These are phyloP conservation scores for Poeciliopsis presidionis DNA, from an alignment of 2,797 vertebrate genomes.

Conservation along the genomic window DNA sequence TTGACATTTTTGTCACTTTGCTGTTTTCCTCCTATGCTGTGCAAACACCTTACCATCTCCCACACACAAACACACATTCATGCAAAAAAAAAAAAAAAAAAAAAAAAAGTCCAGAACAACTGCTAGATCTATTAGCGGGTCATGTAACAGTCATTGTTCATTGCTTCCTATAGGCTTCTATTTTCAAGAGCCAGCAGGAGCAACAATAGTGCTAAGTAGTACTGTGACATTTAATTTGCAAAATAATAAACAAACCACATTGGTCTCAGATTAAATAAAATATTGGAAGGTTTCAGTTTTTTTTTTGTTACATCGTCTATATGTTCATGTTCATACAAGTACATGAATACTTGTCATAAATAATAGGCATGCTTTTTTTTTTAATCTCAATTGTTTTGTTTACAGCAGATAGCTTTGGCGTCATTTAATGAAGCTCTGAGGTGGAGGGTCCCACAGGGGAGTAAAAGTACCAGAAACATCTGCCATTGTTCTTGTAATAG, in stretches of 20 bases:
- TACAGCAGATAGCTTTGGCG: slow-evolving; percentile 20
- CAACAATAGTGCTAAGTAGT: slow-evolving; percentile 67
- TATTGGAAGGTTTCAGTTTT: not conserved
- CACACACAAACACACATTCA: slow-evolving; percentile 9
- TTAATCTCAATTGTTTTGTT: slow-evolving; percentile 20
- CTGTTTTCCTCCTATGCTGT: slow-evolving; percentile 17
- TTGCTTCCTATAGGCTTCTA: slow-evolving; percentile 80
- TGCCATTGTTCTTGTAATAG: slow-evolving; percentile 62
- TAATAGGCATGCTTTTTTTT: slow-evolving; percentile 10
- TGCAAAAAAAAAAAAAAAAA: not conserved
- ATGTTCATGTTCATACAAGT: slow-evolving; percentile 16
- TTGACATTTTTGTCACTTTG: slow-evolving; percentile 6
- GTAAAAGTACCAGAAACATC: slow-evolving; percentile 58
- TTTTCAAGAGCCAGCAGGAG: slow-evolving; percentile 73
- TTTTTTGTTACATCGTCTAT: not conserved
- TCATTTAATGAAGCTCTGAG: slow-evolving; percentile 36
- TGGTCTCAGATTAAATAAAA: slow-evolving; percentile 38
- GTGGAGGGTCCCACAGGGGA: slow-evolving; percentile 24
- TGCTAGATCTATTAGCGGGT: slow-evolving; percentile 83
- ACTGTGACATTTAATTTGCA: slow-evolving; percentile 64
- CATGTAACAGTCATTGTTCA: slow-evolving; percentile 86
- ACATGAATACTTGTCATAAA: slow-evolving; percentile 9
- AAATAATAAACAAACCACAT: slow-evolving; percentile 60
- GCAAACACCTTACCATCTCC: slow-evolving; percentile 12
- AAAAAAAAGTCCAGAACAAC: slow-evolving; percentile 32